Conservation (phyloP, 2,888 invertebrate species). For the Heliconius erato region DNA sequence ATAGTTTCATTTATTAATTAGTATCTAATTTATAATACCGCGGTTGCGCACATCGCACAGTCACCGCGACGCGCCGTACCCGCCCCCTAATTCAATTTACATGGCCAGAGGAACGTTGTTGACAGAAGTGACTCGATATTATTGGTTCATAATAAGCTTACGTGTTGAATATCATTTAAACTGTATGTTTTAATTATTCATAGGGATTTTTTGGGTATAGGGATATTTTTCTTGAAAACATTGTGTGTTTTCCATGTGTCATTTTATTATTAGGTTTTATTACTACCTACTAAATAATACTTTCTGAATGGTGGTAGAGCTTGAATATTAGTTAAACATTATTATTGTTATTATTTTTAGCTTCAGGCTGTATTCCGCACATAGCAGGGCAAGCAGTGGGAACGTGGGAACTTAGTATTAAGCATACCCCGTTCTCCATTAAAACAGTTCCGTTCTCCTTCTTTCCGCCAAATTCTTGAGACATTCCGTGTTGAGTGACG, state of each 20-base stretch:
- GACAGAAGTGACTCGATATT: conserved; percentile 49
- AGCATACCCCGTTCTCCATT: no score
- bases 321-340: background rate
- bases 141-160: background rate
- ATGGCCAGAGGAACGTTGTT: conserved; percentile 62
- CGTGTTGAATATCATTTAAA: background rate
- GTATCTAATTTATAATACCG: conserved; percentile 51
- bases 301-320: background rate
- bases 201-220: background rate
- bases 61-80: conserved; percentile 60
- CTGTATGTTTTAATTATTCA: background rate
- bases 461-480: no score
- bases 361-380: no score
- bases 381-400: no score
- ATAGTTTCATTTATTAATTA: conserved; percentile 36
- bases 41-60: conserved; percentile 53
- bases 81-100: conserved; percentile 82
- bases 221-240: background rate
- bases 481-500: no score
- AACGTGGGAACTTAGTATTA: no score
- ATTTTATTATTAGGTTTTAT: background rate
- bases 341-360: no score
- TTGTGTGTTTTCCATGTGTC: background rate
- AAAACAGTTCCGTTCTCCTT: no score
- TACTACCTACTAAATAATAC: background rate